phyloP scores from a whole-genome alignment of 2,113 vertebrate species.

The Tonatia bakeri region DNA sequence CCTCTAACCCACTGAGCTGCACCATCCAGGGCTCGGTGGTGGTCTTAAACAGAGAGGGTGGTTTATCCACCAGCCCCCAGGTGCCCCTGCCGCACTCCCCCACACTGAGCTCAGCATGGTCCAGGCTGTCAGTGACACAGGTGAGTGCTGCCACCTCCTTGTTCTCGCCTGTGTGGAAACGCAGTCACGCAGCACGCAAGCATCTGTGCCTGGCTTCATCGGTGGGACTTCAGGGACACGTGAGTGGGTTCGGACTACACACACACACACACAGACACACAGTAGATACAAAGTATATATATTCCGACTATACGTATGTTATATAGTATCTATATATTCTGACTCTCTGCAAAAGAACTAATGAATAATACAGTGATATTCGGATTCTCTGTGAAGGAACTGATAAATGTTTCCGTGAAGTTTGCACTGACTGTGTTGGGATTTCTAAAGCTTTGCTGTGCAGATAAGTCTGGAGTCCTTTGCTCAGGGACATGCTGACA shows the following conservation, averaged over 20 bases:
- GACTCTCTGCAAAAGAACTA: too few relatives aligned
- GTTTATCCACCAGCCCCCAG: accelerated
- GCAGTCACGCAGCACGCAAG: accelerated
- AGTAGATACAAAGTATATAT: too few relatives aligned
- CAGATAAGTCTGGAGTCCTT: background rate
- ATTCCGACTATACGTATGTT: too few relatives aligned
- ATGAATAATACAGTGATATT: too few relatives aligned
- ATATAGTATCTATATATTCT: too few relatives aligned
- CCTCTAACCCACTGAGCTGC: too few relatives aligned
- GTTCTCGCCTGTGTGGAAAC: too few relatives aligned
- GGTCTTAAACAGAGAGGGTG: background rate
- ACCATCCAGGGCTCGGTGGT: too few relatives aligned
- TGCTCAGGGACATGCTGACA: background rate
- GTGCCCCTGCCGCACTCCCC: too few relatives aligned
- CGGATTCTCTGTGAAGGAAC: too few relatives aligned
- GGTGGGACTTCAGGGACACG: accelerated
- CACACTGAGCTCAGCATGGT: accelerated
- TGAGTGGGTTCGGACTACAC: background rate
- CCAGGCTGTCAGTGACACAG: accelerated
- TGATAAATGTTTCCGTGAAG: background rate
- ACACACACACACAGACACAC: too few relatives aligned
- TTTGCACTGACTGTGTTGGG: too few relatives aligned
- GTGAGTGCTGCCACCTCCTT: accelerated
- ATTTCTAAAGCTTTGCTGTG: background rate
- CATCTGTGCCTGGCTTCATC: background rate